Evolutionary conservation across 2,888 invertebrate genomes (phyloP), one percentile per base, ranked within the genome.

Genomic region (Lissonota sp.): DNA sequence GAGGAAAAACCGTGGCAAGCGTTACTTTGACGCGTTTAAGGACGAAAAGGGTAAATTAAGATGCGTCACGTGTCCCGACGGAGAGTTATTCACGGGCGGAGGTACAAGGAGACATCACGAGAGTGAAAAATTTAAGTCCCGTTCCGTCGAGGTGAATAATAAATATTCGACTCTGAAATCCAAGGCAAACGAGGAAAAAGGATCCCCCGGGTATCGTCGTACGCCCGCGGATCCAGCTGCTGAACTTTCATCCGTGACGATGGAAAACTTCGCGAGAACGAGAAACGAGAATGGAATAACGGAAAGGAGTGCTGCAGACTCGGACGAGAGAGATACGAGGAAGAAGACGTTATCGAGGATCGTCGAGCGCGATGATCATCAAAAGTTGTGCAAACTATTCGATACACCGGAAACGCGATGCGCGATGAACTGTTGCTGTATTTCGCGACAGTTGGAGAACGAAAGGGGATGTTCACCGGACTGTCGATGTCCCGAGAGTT

Each of bases 401-500:
- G 69, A 82, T 26, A 66, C 77, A 8, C 73, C 60, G 5, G 81
- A 78, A 53, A 73, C 75, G 46, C 58, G 66, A 67, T 51, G 78
- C 26, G 62, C 69, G 12, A 78, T 72, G 62, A 69, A 69, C 42
- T 83, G 80, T 46, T 70, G 64, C 39, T 84, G 84, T 62, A 60
- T 55, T 3, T 58, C 60, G 14, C 67, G 57, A 4, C 67, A 81
- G 57, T 60, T 63, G 44, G 81, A 83, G 6, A 66, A 66, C 4
- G 75, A 79, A 7, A 53, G 60, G 46, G 70, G 49, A 53, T 79
- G 79, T 60, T 55, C 71, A 2, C 10, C 69, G 4, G 73, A 81
- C 40, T 81, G 83, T 64, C 73, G 75, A 16, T 84, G 83, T 74
- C 84, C 83, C 1, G 83, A 79, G 70, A 81, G 76, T 69, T 66